Evolutionary conservation across 2,113 vertebrate genomes (phyloP).

Genomic region (Phodopus roborovskii): DNA sequence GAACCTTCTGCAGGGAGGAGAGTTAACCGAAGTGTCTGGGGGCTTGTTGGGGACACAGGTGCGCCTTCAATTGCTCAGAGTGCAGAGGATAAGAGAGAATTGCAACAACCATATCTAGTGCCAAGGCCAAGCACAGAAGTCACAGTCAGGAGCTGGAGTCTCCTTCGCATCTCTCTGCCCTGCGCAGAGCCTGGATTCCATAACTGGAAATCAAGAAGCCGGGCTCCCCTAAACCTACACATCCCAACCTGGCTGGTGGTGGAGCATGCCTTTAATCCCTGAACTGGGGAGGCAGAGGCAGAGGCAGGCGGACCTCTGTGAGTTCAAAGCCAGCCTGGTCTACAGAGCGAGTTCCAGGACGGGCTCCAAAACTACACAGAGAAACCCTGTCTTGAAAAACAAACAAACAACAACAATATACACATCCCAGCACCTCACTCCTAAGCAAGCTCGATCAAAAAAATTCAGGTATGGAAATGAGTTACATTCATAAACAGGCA

Average conservation of each 20-base stretch:
- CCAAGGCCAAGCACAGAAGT: neutral
- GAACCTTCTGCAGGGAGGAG: neutral
- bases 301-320: neutral
- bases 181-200: neutral
- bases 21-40: neutral
- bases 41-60: neutral
- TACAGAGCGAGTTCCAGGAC: neutral
- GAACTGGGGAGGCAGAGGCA: neutral
- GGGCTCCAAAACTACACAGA: neutral
- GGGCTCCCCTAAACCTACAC: neutral
- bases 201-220: neutral
- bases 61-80: neutral
- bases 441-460: neutral
- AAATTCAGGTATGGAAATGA: neutral
- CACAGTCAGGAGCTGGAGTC: neutral
- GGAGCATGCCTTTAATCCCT: neutral
- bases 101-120: neutral
- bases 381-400: neutral
- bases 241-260: neutral
- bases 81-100: neutral
- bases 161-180: neutral
- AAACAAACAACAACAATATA: neutral
- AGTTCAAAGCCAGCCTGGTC: neutral
- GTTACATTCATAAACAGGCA: neutral
- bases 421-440: neutral